These are phyloP conservation scores for Priapulus caudatus DNA, from an alignment of 2,888 invertebrate species.

Conservation along the genomic window DNA sequence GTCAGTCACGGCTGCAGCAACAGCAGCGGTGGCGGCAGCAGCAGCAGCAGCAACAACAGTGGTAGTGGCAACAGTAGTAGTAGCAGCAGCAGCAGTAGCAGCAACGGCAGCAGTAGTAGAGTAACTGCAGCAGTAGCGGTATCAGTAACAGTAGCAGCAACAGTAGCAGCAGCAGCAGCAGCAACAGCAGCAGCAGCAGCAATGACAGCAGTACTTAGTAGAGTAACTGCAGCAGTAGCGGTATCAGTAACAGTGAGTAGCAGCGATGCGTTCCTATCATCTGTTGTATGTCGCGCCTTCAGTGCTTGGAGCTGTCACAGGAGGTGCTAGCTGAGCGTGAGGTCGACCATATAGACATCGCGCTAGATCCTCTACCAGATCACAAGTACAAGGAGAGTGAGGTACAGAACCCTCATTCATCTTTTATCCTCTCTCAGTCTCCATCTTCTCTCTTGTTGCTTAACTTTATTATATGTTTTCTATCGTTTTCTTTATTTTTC, in stretches of 20 bases:
- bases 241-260: not conserved
- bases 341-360: conserved; percentile 73
- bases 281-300: conserved; percentile 29
- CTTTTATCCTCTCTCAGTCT: too few relatives aligned
- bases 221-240: conserved; percentile 1
- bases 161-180: conserved; percentile 3
- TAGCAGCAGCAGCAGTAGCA: conserved; percentile 1
- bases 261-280: too few relatives aligned
- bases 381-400: conserved; percentile 81
- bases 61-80: conserved; percentile 1
- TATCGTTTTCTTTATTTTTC: too few relatives aligned
- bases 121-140: conserved; percentile 1
- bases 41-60: conserved; percentile 3
- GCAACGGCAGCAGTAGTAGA: not conserved
- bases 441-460: too few relatives aligned
- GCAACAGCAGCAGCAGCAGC: not conserved
- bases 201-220: not conserved
- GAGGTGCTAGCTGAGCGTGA: conserved; percentile 59
- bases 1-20: not conserved
- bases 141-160: conserved; percentile 1
- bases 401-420: too few relatives aligned
- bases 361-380: conserved; percentile 67
- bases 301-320: conserved; percentile 60
- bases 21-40: conserved; percentile 3
- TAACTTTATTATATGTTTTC: too few relatives aligned